Evolutionary conservation across 2,888 invertebrate genomes (phyloP), one percentile per base, ranked within the genome.

Genomic region (Agrochola macilenta): DNA sequence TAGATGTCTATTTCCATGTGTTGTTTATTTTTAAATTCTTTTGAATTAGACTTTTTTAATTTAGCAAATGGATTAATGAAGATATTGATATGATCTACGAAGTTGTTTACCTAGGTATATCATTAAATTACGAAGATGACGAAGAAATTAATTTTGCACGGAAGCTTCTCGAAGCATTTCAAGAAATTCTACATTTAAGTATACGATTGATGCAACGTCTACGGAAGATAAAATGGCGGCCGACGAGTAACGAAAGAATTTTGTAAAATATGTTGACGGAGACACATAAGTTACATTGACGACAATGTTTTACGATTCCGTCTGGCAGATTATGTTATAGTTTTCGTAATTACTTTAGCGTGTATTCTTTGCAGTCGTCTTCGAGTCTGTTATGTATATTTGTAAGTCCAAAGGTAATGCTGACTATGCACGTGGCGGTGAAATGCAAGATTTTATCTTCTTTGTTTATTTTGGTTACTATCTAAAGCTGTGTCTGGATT

Each of bases 401-500:
- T 65, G 58, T 70, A 57, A 78, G 78, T 86, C 75, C 64, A 86
- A 82, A 84, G 83, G 74, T 73, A 58, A 9, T 52, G 17, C 12
- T 64, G 12, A 54, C 39, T 49, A 30, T 60, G 12, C 86, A 90
- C 87, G 86, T 85, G 86, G 57, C 72, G 79, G 74, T 84, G 76
- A 79, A 85, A 81, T 88, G 87, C 73, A 77, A 85, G 66, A 81
- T 83, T 77, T 86, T 88, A 90, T 90, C 88, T 78, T 54, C 26
- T 83, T 70, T 89, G 87, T 93, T 91, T 92, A 87, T 91, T 90
- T 92, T 89, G 86, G 87, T 80, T 87, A 79, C 82, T 91, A 91
- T 82, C 76, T 82, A 78, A 82, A 84, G 78, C 81, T 74, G 81
- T 82, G 84, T 87, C 87, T 86, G 85, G 87, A 86, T 89, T 90